Conservation (phyloP, 2,113 vertebrate genomes). For the Lepus europaeus region DNA sequence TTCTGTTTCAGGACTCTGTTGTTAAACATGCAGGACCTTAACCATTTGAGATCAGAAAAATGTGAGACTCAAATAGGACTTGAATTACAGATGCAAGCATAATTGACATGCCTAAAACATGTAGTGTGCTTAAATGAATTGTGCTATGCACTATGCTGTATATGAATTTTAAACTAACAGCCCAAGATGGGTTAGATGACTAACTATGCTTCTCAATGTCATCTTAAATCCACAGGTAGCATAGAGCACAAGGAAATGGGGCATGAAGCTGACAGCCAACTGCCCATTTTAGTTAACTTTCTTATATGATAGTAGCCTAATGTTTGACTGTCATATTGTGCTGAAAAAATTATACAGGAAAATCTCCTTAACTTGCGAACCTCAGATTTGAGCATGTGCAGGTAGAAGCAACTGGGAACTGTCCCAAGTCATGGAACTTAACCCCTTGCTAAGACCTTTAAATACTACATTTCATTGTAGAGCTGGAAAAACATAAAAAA, state of each 20-base stretch:
- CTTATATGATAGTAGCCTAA: not conserved
- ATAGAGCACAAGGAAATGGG: not conserved
- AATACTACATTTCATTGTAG: not conserved
- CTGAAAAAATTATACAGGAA: not conserved
- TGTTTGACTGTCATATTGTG: not conserved
- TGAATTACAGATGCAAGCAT: too few species aligned
- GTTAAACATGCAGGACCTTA: not conserved
- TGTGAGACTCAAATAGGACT: not conserved
- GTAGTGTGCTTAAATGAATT: not conserved
- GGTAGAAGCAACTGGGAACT: not conserved
- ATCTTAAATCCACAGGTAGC: not conserved
- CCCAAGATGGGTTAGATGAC: not conserved
- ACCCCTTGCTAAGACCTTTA: not conserved
- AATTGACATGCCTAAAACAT: not conserved
- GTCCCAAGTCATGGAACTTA: not conserved
- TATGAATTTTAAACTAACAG: not conserved
- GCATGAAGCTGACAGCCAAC: not conserved
- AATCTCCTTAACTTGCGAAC: not conserved
- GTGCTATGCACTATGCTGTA: not conserved
- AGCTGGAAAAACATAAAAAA: not conserved
- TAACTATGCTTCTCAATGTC: not conserved
- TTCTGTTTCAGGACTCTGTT: not conserved
- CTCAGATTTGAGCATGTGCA: conserved; percentile 5
- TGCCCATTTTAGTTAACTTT: not conserved
- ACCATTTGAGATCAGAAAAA: not conserved